Base-by-base conservation (phyloP, 2,888 invertebrate genomes). In the Drosophila trichaetosa region DNA sequence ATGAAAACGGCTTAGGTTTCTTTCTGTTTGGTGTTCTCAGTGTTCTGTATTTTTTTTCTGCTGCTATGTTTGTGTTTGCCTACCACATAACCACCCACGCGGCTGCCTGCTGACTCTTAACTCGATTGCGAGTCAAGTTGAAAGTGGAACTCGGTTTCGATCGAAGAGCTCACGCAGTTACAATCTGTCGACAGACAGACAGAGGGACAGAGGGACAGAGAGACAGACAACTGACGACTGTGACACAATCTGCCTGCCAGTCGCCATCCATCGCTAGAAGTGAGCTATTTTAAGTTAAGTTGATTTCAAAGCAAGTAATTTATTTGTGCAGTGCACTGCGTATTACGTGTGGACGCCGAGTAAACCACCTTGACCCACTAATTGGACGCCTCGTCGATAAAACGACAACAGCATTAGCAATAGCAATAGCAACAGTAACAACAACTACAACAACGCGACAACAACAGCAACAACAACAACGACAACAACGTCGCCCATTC, bases 361-460 rank as follows among this genome's bases (percentile, higher is more conserved):
- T 87, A 70, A 87, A 87, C 87, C 89, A 87, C 87, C 87, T 87
- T 87, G 87, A 89, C 87, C 87, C 89, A 87, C 89, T 87, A 87
- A 89, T 89, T 84, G 87, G 64, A 78, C 69, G 71, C 71, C 78
- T 72, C 71, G 73, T 69, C 69, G 66, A 38, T 49, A 42, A 53
- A 33, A 16, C 48, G 58, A 51, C 51, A 51, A 29, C 42, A 40
- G 27, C 64, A 31, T 48, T 1, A 24, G 21, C 21, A 46, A 46
- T 4, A 46, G 21, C 42, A 42, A 42, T 1, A n/a, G 4, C 16
- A 46, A 21, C 4, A 46, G 0, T 38, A 21, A 36, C 21, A 52
- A 4, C 56, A 38, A 13, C 24, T 42, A 1, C 38, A 48, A 40
- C 36, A 36, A 3, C n/a, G n/a, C n/a, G n/a, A n/a, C 8, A 42